Percentiles rank a stretch among this genome's conserved stretches.
These are phyloP conservation scores for Campopleginae sp. DNA, from an alignment of 2,888 invertebrate species.

Conservation along the genomic window DNA sequence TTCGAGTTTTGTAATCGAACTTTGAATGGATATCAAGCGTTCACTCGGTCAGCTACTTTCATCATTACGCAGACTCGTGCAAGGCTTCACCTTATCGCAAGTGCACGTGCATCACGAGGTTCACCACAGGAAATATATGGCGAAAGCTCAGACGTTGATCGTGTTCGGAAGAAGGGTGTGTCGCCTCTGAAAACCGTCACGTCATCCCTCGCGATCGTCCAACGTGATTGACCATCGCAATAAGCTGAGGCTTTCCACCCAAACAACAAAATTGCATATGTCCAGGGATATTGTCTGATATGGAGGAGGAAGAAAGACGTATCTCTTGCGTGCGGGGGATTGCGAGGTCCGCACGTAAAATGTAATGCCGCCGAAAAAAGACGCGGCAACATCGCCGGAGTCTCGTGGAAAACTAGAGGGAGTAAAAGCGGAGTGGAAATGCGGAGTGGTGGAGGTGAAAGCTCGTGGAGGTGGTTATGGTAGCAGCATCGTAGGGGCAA, in stretches of 20 bases:
- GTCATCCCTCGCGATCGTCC: conserved; percentile 31
- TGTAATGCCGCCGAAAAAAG: conserved; percentile 60
- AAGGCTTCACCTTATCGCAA: conserved; percentile 14
- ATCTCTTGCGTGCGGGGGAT: conserved; percentile 7
- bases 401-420: conserved; percentile 40
- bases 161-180: conserved; percentile 41
- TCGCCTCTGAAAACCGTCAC: conserved; percentile 28
- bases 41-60: conserved; percentile 8
- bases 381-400: conserved; percentile 78
- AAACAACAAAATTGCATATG: conserved; percentile 45
- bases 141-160: conserved; percentile 37
- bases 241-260: conserved; percentile 17
- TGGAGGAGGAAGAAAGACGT: not conserved
- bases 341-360: conserved; percentile 13
- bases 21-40: not conserved
- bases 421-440: conserved; percentile 51
- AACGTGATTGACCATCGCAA: conserved; percentile 1
- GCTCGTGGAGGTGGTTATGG: conserved; percentile 55
- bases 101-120: conserved; percentile 15
- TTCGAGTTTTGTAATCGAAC: conserved; percentile 17
- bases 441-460: conserved; percentile 47
- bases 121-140: not conserved
- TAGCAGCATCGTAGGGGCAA: conserved; percentile 68
- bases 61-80: conserved; percentile 20
- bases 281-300: too few relatives aligned